A percentile compares a stretch with the other conserved stretches of the same genome.
Evolutionary conservation across 1,140 invertebrate species (phyloP).

Genomic region (Dufourea novaeangliae): DNA sequence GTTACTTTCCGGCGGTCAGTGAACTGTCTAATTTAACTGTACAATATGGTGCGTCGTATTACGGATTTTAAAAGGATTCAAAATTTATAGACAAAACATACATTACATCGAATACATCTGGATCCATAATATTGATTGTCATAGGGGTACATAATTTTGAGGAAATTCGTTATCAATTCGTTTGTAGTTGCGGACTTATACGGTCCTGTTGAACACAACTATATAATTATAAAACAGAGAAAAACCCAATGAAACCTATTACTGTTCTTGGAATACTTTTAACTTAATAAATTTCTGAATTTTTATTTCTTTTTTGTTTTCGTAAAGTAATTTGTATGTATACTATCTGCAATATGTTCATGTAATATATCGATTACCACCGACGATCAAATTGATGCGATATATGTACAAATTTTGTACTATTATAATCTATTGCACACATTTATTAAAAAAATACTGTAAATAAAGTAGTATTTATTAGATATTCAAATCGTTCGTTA

Average conservation of each 20-base stretch:
- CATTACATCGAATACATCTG: neutral
- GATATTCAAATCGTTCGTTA: neutral
- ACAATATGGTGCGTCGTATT: neutral
- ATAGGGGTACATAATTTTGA: neutral
- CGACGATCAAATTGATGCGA: neutral
- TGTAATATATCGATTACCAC: neutral
- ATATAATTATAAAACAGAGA: neutral
- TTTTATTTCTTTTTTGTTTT: neutral
- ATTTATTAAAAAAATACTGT: neutral
- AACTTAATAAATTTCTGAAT: neutral
- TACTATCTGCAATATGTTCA: neutral
- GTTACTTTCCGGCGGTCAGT: slow-evolving; percentile 6
- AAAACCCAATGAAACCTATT: neutral
- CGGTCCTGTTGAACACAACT: neutral
- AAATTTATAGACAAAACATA: neutral
- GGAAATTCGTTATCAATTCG: neutral
- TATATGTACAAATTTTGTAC: neutral
- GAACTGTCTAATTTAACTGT: slow-evolving; percentile 14
- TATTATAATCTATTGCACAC: neutral
- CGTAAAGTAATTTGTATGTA: neutral
- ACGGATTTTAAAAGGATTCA: neutral
- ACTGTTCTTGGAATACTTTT: neutral
- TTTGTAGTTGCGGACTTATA: neutral
- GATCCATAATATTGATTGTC: neutral
- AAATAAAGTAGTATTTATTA: neutral